Evolutionary conservation across 1,140 invertebrate genomes (phyloP), one percentile per base, ranked within the genome.

Genomic region (Nasonia giraulti): DNA sequence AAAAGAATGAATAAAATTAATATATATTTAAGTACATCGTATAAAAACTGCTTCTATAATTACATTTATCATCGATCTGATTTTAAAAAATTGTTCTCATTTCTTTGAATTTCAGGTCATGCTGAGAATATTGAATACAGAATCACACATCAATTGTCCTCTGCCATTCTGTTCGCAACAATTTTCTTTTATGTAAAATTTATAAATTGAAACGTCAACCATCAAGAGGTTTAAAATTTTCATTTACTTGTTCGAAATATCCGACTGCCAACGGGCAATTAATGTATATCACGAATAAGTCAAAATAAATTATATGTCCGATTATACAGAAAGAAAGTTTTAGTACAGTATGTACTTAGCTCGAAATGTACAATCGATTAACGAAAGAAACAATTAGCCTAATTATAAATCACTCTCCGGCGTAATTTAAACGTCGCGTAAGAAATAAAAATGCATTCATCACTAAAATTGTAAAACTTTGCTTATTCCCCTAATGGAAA

Each of bases 171-270:
- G 37, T 23, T 77, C 50, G 44, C 33, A 79, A n/a, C 50, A 1
- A 47, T 80, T 80, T 80, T 71, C 17, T 55, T 44, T 7, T 69
- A 23, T 6, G 50, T 76, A 83, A 83, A 77, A 77, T 83, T 78
- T 37, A 78, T n/a, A 83, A 78, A 83, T 47, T 78, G 40, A 71
- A 83, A 83, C 17, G 55, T 83, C 82, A 77, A 71, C 76, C 11
- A 69, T n/a, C 17, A n/a, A 78, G 66, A 69, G 69, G 71, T 44
- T 78, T 78, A 10, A 55, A 75, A 50, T 75, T 82, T 82, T 20
- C 80, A 75, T 82, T 37, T 80, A 69, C 27, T 69, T 44, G 14
- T 44, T 40, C 12, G 4, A 14, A 23, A 17, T 80, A 33, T 33
- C 7, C 10, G 44, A 78, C 50, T 78, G 27, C 14, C 44, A 23